Base-by-base conservation (phyloP, 2,888 invertebrate genomes). In the Drosophila mimica region DNA sequence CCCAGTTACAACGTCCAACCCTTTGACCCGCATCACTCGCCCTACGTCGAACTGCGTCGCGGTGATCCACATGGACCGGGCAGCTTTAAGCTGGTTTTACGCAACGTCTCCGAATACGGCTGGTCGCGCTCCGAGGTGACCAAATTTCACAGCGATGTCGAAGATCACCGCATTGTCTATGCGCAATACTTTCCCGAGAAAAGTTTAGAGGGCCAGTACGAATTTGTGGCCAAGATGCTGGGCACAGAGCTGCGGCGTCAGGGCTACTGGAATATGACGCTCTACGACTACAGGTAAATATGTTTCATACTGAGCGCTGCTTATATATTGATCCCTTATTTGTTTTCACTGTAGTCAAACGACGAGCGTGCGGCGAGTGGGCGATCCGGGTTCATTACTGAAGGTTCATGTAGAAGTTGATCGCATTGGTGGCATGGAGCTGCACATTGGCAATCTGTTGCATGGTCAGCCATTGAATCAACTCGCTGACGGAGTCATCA, bases 101-200 rank as follows among this genome's bases (percentile, higher is more conserved):
- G 94, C 66, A 95, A 97, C 87, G 96, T 97, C 9, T 95, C 94
- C 58, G 97, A 97, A 91, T 94, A 94, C 67, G 97, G 97, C 43
- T 97, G 97, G 96, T 94, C 95, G 0, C 93, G 94, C 17, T 97
- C 97, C 30, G 95, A 96, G 88, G 95, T 97, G 71, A 97, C 96
- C 13, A 96, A 95, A 92, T 96, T 96, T 91, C 96, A 96, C 91
- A 95, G 95, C 15, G 95, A 96, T 90, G 94, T 94, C 92, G 94
- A 94, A 15, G 95, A 95, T 81, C 93, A 95, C 70, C 94, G 94
- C 51, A 95, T 97, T 4, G 94, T 96, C 67, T 96, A 97, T 88
- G 95, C 96, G 0, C 97, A 97, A 92, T 96, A 96, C 91, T 97
- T 97, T 91, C 97, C 97, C 0, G 96, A 97, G 83, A 97, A 97